A percentile compares a stretch with the other conserved stretches of the same genome.
Evolutionary conservation across 2,797 vertebrate genomes (phyloP).

Genomic region (Threskiornis aethiopicus): DNA sequence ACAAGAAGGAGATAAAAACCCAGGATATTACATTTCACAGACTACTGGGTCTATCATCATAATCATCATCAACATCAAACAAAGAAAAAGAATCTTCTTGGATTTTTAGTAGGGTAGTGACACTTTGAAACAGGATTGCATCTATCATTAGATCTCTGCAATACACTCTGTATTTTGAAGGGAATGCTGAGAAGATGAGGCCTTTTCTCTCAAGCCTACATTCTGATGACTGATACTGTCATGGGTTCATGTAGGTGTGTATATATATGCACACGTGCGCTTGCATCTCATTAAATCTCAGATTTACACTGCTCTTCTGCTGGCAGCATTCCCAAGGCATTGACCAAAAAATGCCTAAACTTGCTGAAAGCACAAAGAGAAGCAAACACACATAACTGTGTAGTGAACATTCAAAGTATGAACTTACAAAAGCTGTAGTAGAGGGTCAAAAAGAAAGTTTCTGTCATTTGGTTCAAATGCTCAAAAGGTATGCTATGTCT

Average conservation of each 20-base stretch:
- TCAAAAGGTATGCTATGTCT: background rate
- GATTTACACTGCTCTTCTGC: background rate
- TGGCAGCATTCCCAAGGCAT: background rate
- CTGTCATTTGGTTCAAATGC: background rate
- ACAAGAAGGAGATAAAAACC: background rate
- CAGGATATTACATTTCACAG: constrained; percentile 23
- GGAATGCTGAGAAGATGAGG: background rate
- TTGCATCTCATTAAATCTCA: background rate
- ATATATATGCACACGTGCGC: too few relatives aligned
- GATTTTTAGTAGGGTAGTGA: background rate
- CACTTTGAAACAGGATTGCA: background rate
- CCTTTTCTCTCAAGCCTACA: background rate
- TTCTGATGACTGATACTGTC: background rate
- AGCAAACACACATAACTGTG: background rate
- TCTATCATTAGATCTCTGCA: background rate
- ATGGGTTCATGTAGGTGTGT: background rate
- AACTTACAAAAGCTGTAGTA: background rate
- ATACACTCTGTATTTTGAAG: background rate
- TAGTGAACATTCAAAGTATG: background rate
- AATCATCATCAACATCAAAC: background rate
- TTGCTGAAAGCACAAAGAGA: background rate
- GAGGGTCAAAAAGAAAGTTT: background rate
- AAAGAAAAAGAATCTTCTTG: background rate
- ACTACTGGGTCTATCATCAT: background rate
- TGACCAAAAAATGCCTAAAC: background rate